Evolutionary conservation across 2,113 vertebrate genomes (phyloP), one percentile per base, ranked within the genome.

Genomic region (Leptobrachium leishanense): DNA sequence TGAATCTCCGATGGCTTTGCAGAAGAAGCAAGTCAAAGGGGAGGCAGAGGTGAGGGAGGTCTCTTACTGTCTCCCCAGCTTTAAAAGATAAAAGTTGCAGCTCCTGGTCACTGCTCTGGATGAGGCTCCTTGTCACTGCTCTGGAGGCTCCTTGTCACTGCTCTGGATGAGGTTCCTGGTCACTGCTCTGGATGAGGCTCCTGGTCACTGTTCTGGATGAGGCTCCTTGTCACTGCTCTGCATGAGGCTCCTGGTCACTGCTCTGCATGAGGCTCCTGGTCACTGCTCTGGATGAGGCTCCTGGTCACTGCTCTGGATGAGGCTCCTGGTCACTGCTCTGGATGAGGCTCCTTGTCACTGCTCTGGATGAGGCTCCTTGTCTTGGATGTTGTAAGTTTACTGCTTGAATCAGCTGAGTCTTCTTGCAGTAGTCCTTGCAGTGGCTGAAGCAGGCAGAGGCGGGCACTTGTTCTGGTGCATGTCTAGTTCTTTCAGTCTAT

Each of bases 391-490:
- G 50, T 54, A 20, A 70, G 75, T 68, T 68, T 68, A 65, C 15
- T 8, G 39, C 5, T 12, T 63, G 53, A 66, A n/a, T 43, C 62
- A 50, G 63, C 44, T 44, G 69, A 20, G 55, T 50, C 43, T 10
- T 53, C 43, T 40, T 40, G 67, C 41, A 62, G 68, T 4, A 8
- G 39, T 66, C 44, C 11, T 62, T 12, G 74, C 9, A 55, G 76
- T 50, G 55, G 31, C 53, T 68, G 66, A 6, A 62, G 31, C 43
- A 46, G 39, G 55, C 42, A 44, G 75, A 12, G 66, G 65, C 57
- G 74, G 63, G 20, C 15, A 31, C 39, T 63, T 75, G 73, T 43
- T 31, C 31, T 75, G 62, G 43, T 57, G 66, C 66, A 69, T 77
- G 75, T 55, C 54, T 1, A 6, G 6, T 11, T 31, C 20, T 31